A percentile compares a stretch with the other conserved stretches of the same genome.
Conservation (phyloP, 2,797 vertebrate genomes). For the Adrianichthys oophorus region DNA sequence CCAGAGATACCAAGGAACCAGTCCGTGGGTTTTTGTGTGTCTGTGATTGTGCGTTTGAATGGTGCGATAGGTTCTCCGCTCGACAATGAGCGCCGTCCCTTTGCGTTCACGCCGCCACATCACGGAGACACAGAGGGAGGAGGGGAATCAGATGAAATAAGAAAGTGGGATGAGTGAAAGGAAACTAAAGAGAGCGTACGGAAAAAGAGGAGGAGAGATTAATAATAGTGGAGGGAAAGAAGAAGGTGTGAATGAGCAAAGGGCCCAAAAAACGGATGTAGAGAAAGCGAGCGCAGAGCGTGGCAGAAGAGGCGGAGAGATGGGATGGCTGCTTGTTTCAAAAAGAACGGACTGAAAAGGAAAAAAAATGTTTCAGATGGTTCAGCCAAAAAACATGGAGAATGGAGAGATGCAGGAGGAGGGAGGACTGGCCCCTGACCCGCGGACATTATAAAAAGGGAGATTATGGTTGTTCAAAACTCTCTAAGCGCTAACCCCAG, state of each 20-base stretch:
- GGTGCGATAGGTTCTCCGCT: conserved; percentile 59
- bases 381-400: conserved; percentile 69
- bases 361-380: conserved; percentile 45
- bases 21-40: conserved; percentile 39
- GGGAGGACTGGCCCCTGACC: conserved; percentile 77
- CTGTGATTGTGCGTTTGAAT: conserved; percentile 55
- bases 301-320: conserved; percentile 58
- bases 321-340: conserved; percentile 40
- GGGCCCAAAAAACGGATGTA: conserved; percentile 17
- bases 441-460: conserved; percentile 77
- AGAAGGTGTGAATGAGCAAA: conserved; percentile 14
- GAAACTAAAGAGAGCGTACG: not conserved
- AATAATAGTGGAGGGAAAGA: not conserved
- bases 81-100: conserved; percentile 69
- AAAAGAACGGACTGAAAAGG: conserved; percentile 59
- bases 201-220: not conserved
- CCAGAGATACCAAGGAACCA: conserved; percentile 70
- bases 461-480: conserved; percentile 85
- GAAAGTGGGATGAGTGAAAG: conserved; percentile 17
- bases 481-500: conserved; percentile 80
- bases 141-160: conserved; percentile 17
- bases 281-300: conserved; percentile 60
- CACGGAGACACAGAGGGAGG: conserved; percentile 42
- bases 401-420: conserved; percentile 50
- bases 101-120: conserved; percentile 68